phyloP scores from a whole-genome alignment of 1,140 invertebrate genomes.

The Platyura marginata region DNA sequence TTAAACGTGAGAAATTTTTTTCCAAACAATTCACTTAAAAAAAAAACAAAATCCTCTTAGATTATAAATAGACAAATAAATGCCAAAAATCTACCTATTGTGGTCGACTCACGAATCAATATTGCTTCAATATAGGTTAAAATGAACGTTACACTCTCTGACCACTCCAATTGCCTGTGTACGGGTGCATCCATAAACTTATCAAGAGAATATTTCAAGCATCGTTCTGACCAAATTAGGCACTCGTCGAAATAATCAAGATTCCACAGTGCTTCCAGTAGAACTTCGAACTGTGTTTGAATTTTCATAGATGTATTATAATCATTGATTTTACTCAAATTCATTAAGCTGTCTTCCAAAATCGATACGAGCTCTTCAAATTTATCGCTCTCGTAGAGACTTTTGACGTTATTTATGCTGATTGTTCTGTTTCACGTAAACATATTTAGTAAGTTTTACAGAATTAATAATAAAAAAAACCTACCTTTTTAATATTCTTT shows the following conservation, averaged over 20 bases:
- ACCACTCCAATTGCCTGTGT: slow-evolving; percentile 40
- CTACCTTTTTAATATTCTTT: slow-evolving; percentile 9
- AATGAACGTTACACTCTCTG: slow-evolving; percentile 40
- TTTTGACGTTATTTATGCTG: slow-evolving; percentile 27
- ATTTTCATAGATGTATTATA: slow-evolving; percentile 23
- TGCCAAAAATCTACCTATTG: slow-evolving; percentile 22
- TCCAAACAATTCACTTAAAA: slow-evolving; percentile 32
- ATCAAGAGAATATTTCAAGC: slow-evolving; percentile 40
- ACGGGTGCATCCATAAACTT: slow-evolving; percentile 32
- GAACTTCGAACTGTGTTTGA: slow-evolving; percentile 31
- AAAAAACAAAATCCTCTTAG: slow-evolving; percentile 9
- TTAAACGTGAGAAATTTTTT: slow-evolving; percentile 37
- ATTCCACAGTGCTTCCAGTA: slow-evolving; percentile 54
- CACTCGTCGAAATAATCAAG: slow-evolving; percentile 36
- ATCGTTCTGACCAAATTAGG: slow-evolving; percentile 55
- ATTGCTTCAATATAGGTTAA: slow-evolving; percentile 46
- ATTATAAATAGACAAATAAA: slow-evolving; percentile 1
- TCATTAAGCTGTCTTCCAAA: slow-evolving; percentile 33
- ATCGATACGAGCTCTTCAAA: slow-evolving; percentile 44
- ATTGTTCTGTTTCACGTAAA: slow-evolving; percentile 1
- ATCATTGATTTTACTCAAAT: slow-evolving; percentile 31
- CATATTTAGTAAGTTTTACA: neutral
- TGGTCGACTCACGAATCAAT: slow-evolving; percentile 33
- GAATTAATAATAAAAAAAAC: neutral
- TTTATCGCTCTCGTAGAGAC: slow-evolving; percentile 36